Conservation (phyloP, 2,113 vertebrate species). For the Perognathus longimembris region DNA sequence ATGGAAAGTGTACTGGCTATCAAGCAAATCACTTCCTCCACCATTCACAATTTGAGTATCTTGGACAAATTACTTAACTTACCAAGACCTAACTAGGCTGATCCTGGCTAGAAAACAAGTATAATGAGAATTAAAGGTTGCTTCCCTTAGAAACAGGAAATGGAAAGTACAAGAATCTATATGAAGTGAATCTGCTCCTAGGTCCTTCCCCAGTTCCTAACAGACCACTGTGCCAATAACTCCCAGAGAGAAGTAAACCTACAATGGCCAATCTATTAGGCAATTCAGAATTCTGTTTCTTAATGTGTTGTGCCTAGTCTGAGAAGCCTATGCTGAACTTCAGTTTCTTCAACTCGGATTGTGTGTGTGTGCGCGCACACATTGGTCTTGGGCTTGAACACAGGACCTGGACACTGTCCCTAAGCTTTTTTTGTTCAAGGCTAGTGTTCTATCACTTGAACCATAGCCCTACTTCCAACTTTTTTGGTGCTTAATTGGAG, state of each 20-base stretch:
- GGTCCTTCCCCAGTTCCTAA: neutral
- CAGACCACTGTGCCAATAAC: neutral
- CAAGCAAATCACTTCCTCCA: neutral
- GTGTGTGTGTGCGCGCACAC: no score
- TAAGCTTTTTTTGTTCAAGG: no score
- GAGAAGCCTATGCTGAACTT: neutral
- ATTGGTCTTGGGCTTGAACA: no score
- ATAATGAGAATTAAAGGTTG: neutral
- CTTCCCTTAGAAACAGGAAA: constrained; percentile 18
- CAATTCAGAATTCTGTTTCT: neutral
- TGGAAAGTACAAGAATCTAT: neutral
- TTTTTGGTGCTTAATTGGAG: no score
- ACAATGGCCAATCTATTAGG: neutral
- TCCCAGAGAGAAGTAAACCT: neutral
- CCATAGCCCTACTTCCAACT: no score
- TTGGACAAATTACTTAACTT: neutral
- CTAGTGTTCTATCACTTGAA: no score
- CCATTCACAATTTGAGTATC: neutral
- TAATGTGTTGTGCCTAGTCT: neutral
- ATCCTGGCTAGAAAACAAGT: neutral
- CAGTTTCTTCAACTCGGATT: neutral
- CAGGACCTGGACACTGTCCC: no score
- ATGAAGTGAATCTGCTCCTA: neutral
- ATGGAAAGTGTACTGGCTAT: neutral
- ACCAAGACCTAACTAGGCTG: neutral